Percentiles rank a stretch among this genome's conserved stretches.
Evolutionary conservation across 2,113 vertebrate genomes (phyloP).

Genomic region (Clarias gariepinus): DNA sequence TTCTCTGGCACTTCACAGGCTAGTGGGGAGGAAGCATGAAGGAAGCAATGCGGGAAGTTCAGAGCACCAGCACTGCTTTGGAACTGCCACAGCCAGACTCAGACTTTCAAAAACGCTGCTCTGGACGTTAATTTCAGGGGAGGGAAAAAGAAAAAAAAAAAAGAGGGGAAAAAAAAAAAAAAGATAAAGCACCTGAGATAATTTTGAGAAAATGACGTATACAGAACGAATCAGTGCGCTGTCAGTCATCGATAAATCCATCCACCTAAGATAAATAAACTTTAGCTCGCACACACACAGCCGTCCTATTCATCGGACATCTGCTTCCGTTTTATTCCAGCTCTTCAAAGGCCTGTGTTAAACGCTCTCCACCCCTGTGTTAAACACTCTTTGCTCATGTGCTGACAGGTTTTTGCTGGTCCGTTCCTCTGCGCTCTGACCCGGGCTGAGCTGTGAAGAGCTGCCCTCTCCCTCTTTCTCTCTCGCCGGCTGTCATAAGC

Average conservation of each 20-base stretch:
- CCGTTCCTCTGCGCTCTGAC: constrained; percentile 16
- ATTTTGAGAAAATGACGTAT: constrained; percentile 27
- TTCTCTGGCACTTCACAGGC: constrained; percentile 31
- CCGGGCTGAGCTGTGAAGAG: constrained; percentile 17
- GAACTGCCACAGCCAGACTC: neutral
- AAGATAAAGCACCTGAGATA: constrained; percentile 14
- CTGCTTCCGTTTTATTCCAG: constrained; percentile 53
- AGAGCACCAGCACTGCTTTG: constrained; percentile 15
- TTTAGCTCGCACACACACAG: constrained; percentile 8
- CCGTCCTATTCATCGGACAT: constrained; percentile 36
- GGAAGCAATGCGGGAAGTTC: neutral
- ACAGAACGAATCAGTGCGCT: constrained; percentile 26
- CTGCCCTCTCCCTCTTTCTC: constrained; percentile 41
- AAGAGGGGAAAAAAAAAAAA: neutral
- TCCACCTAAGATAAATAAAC: constrained; percentile 22
- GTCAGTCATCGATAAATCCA: constrained; percentile 37
- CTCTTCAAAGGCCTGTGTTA: constrained; percentile 50
- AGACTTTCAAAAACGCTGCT: constrained; percentile 28
- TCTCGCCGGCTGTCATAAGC: constrained; percentile 38
- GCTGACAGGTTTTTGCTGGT: constrained; percentile 29
- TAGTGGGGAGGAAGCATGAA: constrained; percentile 16
- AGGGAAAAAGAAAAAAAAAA: constrained; percentile 1
- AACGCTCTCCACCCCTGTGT: constrained; percentile 33
- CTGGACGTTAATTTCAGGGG: constrained; percentile 17
- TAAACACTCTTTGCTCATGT: constrained; percentile 25